These are phyloP conservation scores for Eumacrocentrus americanus DNA, from an alignment of 2,888 invertebrate species.

Conservation along the genomic window DNA sequence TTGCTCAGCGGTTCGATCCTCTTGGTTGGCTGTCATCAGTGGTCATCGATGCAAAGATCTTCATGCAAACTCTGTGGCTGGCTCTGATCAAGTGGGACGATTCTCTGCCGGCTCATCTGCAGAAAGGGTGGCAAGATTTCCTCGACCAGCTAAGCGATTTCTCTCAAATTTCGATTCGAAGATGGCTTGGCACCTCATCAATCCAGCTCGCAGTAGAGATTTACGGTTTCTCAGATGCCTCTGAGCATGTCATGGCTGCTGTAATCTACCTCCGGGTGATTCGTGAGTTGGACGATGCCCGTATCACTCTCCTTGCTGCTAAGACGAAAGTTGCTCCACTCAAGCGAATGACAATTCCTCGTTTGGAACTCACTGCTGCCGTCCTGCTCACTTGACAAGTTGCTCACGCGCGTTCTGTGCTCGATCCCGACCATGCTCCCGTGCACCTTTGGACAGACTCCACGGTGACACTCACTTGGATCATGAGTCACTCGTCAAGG, in stretches of 20 bases:
- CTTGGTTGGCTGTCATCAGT: not conserved
- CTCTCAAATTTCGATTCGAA: too few relatives aligned
- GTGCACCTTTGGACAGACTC: slow-evolving; percentile 38
- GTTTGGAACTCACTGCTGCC: slow-evolving; percentile 4
- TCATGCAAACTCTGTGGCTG: not conserved
- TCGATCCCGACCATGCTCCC: not conserved
- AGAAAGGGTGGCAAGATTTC: not conserved
- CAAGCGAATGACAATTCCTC: slow-evolving; percentile 5
- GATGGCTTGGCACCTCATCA: too few relatives aligned
- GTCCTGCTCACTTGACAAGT: slow-evolving; percentile 1
- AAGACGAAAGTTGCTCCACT: slow-evolving; percentile 20
- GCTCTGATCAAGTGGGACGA: not conserved
- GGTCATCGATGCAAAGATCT: not conserved
- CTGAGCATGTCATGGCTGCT: not conserved
- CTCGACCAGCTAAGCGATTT: not conserved
- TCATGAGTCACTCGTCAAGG: slow-evolving; percentile 33
- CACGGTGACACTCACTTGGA: slow-evolving; percentile 38
- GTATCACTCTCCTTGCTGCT: not conserved
- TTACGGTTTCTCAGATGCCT: not conserved
- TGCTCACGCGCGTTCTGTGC: slow-evolving; percentile 5
- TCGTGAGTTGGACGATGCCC: not conserved
- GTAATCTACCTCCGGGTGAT: slow-evolving; percentile 10
- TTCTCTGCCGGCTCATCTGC: not conserved
- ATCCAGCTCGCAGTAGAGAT: slow-evolving; percentile 10
- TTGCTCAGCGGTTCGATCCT: not conserved